Evolutionary conservation across 2,113 vertebrate genomes (phyloP).

Genomic region (Madoqua kirkii): DNA sequence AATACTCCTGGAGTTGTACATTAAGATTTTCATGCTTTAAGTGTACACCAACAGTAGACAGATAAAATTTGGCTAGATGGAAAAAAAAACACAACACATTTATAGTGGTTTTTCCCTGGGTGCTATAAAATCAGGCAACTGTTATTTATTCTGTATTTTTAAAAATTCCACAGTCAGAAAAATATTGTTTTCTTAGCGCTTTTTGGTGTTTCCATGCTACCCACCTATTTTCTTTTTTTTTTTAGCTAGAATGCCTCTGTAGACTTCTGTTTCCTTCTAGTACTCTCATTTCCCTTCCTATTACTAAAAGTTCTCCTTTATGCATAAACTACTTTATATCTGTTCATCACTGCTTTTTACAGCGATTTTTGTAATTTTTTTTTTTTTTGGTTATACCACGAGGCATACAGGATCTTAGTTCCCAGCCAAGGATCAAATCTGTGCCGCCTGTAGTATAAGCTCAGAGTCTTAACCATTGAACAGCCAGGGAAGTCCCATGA

Average conservation of each 20-base stretch:
- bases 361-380: background rate
- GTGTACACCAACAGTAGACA: background rate
- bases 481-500: background rate
- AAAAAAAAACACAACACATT: background rate
- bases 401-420: background rate
- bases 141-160: background rate
- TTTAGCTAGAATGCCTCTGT: background rate
- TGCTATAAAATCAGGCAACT: background rate
- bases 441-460: background rate
- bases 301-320: background rate
- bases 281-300: background rate
- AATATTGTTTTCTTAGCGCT: background rate
- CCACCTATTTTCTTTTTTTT: background rate
- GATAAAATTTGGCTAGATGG: background rate
- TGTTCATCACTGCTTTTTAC: background rate
- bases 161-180: background rate
- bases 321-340: background rate
- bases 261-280: background rate
- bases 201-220: background rate
- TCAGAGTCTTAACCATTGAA: background rate
- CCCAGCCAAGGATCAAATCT: background rate
- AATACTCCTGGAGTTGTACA: background rate
- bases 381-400: background rate
- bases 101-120: background rate
- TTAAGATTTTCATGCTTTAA: constrained; percentile 14